These are phyloP conservation scores for Nomia melanderi DNA, from an alignment of 1,140 invertebrate genomes.

Conservation along the genomic window DNA sequence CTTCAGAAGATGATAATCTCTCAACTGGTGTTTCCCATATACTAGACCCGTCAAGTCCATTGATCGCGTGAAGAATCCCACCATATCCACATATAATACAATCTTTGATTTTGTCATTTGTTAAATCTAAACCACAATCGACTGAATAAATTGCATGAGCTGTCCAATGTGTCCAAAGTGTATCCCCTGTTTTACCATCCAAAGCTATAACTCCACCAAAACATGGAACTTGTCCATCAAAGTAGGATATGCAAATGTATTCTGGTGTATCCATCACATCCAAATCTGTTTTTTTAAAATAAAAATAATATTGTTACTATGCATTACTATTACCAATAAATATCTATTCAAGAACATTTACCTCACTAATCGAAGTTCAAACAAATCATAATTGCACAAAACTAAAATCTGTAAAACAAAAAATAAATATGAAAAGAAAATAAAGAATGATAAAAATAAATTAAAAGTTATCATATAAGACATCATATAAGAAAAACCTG, in stretches of 20 bases:
- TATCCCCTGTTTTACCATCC: slow-evolving; percentile 86
- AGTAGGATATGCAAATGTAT: slow-evolving; percentile 85
- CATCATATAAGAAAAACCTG: slow-evolving; percentile 81
- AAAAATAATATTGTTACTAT: background rate
- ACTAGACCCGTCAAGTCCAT: slow-evolving; percentile 84
- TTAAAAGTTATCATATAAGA: slow-evolving; percentile 8
- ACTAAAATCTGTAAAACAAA: slow-evolving; percentile 53
- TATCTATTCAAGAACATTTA: slow-evolving; percentile 43
- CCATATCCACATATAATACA: slow-evolving; percentile 88
- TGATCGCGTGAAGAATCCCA: slow-evolving; percentile 87
- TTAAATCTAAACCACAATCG: slow-evolving; percentile 88
- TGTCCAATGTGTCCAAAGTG: slow-evolving; percentile 90
- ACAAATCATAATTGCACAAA: slow-evolving; percentile 48
- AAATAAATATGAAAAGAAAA: slow-evolving; percentile 47
- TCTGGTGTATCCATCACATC: slow-evolving; percentile 70
- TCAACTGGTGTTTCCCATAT: slow-evolving; percentile 85
- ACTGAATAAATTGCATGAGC: slow-evolving; percentile 88
- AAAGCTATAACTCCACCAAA: slow-evolving; percentile 89
- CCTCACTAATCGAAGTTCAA: slow-evolving; percentile 24
- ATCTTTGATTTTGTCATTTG: slow-evolving; percentile 86
- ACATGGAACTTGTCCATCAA: slow-evolving; percentile 85
- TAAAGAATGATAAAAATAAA: slow-evolving; percentile 35
- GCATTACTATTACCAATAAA: background rate
- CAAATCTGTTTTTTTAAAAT: slow-evolving; percentile 67
- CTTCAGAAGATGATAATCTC: slow-evolving; percentile 66